Conservation (phyloP, 1,140 invertebrate genomes). For the Octopus sinensis region DNA sequence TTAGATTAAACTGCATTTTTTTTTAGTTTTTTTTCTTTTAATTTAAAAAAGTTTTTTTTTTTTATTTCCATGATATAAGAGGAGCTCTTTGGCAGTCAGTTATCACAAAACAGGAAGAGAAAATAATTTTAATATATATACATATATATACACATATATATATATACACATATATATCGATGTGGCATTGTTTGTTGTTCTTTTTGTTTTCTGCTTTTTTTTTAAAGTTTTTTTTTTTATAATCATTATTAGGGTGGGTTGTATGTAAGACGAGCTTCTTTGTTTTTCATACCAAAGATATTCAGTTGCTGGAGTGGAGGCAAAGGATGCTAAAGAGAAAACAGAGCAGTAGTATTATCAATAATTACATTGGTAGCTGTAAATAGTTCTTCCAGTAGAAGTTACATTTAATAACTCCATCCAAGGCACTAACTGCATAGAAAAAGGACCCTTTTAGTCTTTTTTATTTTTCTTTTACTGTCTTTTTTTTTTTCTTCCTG, state of each 20-base stretch:
- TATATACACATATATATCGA: too few relatives aligned
- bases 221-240: background rate
- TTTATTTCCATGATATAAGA: background rate
- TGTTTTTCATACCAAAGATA: slow-evolving; percentile 4
- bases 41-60: background rate
- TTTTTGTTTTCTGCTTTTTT: background rate
- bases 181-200: too few relatives aligned
- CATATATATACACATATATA: too few relatives aligned
- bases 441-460: background rate
- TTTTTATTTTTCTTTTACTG: background rate
- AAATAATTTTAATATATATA: too few relatives aligned
- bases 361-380: too few relatives aligned
- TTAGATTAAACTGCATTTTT: background rate
- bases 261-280: background rate
- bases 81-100: background rate
- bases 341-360: background rate
- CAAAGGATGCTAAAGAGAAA: background rate
- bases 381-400: too few relatives aligned
- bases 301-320: background rate
- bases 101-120: background rate
- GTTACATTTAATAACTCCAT: background rate
- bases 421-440: slow-evolving; percentile 7
- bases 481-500: background rate
- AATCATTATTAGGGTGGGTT: background rate
- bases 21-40: background rate